Base-by-base conservation (phyloP, 1,140 invertebrate genomes). In the Hylaeus volcanicus region DNA sequence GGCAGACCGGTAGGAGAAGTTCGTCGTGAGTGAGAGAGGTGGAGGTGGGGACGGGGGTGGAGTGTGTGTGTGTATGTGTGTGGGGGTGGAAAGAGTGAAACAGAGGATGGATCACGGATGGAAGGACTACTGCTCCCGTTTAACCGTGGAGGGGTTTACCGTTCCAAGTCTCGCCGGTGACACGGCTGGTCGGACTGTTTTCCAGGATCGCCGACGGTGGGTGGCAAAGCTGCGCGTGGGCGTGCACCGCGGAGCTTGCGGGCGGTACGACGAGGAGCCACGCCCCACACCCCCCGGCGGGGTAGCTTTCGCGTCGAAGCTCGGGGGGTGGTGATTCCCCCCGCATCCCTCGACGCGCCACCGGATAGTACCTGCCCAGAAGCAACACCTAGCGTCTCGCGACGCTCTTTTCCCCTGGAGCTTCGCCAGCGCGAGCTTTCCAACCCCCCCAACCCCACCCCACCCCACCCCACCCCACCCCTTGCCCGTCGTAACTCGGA, bases 211-310 rank as follows among this genome's bases (percentile, higher is more conserved):
- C 79, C 85, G 51, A 53, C 58, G 61, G 75, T 74, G 70, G 73
- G 72, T 87, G 85, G 88, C 76, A 86, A 86, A 87, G 85, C 85
- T 64, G 65, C 77, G 72, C 69, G 60, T 51, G 70, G 90, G 90
- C 90, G 90, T 91, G 90, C 86, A 79, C 81, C 89, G 65, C 26
- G 69, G 84, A 92, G 92, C 92, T 92, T 93, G 89, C 92, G 89
- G 93, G 92, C 92, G 93, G 93, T 92, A 91, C 92, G 90, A 92
- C 88, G 58, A 48, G 84, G 88, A 83, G 63, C 65, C 77, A 92
- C 92, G 91, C 92, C 92, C 90, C 89, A 26, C 26, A 26, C 26
- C 91, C 65, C 14, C 58, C 77, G 48, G 58, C 61, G n/a, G 55
- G 37, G 72, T 60, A 91, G 89, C 90, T 90, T 91, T 90, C 88